A percentile compares a stretch with the other conserved stretches of the same genome.
Conservation (phyloP, 2,113 vertebrate species). For the Ibidorhyncha struthersii region DNA sequence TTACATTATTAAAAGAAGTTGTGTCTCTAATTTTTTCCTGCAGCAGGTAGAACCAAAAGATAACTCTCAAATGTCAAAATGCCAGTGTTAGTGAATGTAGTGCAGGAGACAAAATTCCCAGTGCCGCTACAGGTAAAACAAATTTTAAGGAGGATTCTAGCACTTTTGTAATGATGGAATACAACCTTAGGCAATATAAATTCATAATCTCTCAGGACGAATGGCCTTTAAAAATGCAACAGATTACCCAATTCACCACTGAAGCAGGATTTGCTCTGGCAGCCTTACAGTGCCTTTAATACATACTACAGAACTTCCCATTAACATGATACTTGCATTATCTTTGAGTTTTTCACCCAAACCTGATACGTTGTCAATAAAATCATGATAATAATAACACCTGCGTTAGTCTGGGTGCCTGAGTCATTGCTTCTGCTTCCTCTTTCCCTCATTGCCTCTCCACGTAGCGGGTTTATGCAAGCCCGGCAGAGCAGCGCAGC, state of each 20-base stretch:
- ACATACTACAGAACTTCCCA: background rate
- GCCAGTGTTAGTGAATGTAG: slow-evolving; percentile 65
- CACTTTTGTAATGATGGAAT: slow-evolving; percentile 78
- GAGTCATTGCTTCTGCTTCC: background rate
- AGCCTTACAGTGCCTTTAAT: slow-evolving; percentile 9
- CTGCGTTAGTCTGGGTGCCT: background rate
- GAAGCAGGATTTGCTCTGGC: slow-evolving; percentile 60
- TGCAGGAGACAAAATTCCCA: slow-evolving; percentile 75
- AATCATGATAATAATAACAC: background rate
- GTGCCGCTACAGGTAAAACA: slow-evolving; percentile 73
- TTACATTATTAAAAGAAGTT: slow-evolving; percentile 73
- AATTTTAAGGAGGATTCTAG: slow-evolving; percentile 73
- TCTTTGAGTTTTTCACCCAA: slow-evolving; percentile 21
- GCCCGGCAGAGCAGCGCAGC: background rate
- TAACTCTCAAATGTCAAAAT: slow-evolving; percentile 73
- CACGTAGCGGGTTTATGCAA: background rate
- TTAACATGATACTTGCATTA: background rate
- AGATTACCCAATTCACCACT: slow-evolving; percentile 58
- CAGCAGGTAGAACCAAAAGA: slow-evolving; percentile 55
- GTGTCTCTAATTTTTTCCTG: slow-evolving; percentile 72
- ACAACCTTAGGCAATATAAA: slow-evolving; percentile 76
- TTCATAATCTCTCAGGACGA: slow-evolving; percentile 75
- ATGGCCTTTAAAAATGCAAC: slow-evolving; percentile 75
- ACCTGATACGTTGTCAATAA: slow-evolving; percentile 41
- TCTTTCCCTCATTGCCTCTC: background rate